phyloP scores from a whole-genome alignment of 2,888 invertebrate genomes.

The Strigamia crassipes region DNA sequence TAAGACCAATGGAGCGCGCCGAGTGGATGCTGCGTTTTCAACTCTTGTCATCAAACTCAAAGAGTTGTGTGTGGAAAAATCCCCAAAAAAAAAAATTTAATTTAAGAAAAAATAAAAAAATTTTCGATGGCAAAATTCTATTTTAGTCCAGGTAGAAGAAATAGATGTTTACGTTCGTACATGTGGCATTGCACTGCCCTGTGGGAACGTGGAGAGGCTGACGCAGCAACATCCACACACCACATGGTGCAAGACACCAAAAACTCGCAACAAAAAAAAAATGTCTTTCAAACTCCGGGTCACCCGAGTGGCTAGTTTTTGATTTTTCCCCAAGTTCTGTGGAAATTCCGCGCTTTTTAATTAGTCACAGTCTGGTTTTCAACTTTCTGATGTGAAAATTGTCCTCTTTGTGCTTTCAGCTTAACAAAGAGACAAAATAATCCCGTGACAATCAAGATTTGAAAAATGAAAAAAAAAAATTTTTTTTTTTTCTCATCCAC shows the following conservation, averaged over 20 bases:
- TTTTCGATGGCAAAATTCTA: not conserved
- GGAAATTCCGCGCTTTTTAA: not conserved
- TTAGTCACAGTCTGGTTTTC: constrained; percentile 26
- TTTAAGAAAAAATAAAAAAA: not conserved
- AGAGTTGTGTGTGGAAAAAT: not conserved
- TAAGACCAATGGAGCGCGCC: not conserved
- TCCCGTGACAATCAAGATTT: constrained; percentile 11
- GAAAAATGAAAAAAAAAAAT: not conserved
- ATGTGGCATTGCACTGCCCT: constrained; percentile 40
- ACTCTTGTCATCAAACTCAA: not conserved
- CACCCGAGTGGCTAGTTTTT: too few species aligned
- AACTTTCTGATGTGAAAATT: constrained; percentile 38
- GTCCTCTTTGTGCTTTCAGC: constrained; percentile 36
- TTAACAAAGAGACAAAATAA: constrained; percentile 7
- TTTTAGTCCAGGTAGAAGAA: constrained; percentile 18
- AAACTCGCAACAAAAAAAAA: not conserved
- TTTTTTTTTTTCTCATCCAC: not conserved
- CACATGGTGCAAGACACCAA: constrained; percentile 34
- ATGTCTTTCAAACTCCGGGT: not conserved
- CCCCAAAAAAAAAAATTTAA: not conserved
- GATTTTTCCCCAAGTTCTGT: too few species aligned
- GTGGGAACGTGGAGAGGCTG: constrained; percentile 7
- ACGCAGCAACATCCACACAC: constrained; percentile 10
- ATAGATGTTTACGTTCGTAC: constrained; percentile 24
- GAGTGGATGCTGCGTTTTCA: not conserved